Conservation (phyloP, 1,140 invertebrate species). For the Cotesia typhae region DNA sequence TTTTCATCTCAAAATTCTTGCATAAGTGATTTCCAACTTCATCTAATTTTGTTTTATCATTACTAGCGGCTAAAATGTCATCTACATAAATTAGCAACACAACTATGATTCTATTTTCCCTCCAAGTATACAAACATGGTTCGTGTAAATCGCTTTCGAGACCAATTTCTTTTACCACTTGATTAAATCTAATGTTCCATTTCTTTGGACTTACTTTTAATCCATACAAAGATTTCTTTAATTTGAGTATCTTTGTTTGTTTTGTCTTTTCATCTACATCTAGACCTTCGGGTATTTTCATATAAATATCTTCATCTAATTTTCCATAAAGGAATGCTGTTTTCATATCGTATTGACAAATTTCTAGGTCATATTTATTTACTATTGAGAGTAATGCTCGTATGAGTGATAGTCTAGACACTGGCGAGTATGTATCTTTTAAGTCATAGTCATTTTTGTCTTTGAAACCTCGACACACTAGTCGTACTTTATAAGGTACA, state of each 20-base stretch:
- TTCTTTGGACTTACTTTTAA: background rate
- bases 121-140: constrained; percentile 52
- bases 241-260: constrained; percentile 39
- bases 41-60: constrained; percentile 21
- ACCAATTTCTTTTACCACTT: constrained; percentile 29
- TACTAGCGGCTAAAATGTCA: constrained; percentile 30
- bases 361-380: no score
- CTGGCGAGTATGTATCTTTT: constrained; percentile 34
- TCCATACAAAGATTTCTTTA: constrained; percentile 51
- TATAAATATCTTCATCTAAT: constrained; percentile 36
- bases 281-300: constrained; percentile 36
- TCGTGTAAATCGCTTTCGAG: constrained; percentile 40
- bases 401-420: constrained; percentile 28
- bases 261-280: background rate
- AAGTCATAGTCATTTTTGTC: constrained; percentile 24
- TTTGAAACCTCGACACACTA: constrained; percentile 32
- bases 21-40: constrained; percentile 17
- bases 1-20: constrained; percentile 29
- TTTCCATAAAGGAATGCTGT: background rate
- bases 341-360: no score
- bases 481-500: constrained; percentile 22
- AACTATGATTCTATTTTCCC: constrained; percentile 13
- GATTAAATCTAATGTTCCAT: constrained; percentile 31
- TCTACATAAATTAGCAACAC: constrained; percentile 32
- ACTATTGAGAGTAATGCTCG: no score